Evolutionary conservation across 2,888 invertebrate species (phyloP).

Genomic region (Epirrhoe tristata): DNA sequence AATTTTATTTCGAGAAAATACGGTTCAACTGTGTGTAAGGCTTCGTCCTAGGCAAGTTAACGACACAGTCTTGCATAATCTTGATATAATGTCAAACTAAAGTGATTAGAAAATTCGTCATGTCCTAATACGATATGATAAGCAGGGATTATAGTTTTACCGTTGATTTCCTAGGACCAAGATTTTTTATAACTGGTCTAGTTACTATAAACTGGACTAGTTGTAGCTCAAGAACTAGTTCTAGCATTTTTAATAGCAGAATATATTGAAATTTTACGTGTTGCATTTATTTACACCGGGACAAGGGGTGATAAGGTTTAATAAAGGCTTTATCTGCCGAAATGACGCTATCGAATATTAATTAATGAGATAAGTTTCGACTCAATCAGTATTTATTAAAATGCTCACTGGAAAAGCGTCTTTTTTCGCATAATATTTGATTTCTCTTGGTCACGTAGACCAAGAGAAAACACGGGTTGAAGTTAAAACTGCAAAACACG

Average conservation of each 20-base stretch:
- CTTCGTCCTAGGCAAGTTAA: too few species aligned
- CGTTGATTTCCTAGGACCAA: not conserved
- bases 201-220: too few species aligned
- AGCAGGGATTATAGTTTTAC: not conserved
- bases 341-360: constrained; percentile 18
- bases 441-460: not conserved
- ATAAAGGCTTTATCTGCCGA: constrained; percentile 18
- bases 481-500: not conserved
- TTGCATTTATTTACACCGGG: constrained; percentile 34
- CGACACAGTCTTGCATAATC: too few species aligned
- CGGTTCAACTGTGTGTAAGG: not conserved
- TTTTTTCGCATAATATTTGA: not conserved
- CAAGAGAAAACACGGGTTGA: not conserved
- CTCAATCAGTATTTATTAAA: constrained; percentile 15
- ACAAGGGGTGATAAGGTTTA: constrained; percentile 29
- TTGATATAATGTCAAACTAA: too few species aligned
- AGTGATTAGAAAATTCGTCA: too few species aligned
- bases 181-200: too few species aligned
- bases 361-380: constrained; percentile 7
- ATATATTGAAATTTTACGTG: constrained; percentile 8
- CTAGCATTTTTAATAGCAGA: not conserved
- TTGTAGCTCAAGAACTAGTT: not conserved
- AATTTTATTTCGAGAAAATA: not conserved
- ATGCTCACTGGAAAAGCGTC: constrained; percentile 15
- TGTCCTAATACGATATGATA: too few species aligned